Percentiles rank a stretch among this genome's conserved stretches.
phyloP scores from a whole-genome alignment of 2,888 invertebrate species.

The Ennomos quercinarius region DNA sequence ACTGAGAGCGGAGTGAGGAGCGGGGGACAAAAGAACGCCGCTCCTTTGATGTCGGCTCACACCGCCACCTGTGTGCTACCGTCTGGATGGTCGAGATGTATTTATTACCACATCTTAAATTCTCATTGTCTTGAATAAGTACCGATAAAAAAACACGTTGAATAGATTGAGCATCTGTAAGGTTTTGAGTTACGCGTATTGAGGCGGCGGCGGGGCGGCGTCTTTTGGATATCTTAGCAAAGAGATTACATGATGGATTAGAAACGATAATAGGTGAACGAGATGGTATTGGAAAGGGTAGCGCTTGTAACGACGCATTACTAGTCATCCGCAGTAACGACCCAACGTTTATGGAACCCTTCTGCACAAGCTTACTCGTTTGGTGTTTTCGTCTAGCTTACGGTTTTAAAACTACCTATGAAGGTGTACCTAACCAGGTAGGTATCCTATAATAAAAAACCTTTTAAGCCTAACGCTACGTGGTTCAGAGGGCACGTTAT shows the following conservation, averaged over 20 bases:
- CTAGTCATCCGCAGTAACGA: too few relatives aligned
- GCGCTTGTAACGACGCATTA: too few relatives aligned
- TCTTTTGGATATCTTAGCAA: slow-evolving; percentile 24
- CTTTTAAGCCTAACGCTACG: too few relatives aligned
- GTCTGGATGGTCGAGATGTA: slow-evolving; percentile 40
- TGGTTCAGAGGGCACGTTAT: too few relatives aligned
- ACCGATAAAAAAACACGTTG: slow-evolving; percentile 31
- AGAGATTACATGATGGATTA: neutral
- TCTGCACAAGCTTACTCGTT: too few relatives aligned
- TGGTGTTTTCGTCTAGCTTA: too few relatives aligned
- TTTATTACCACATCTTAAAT: slow-evolving; percentile 48
- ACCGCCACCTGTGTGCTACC: slow-evolving; percentile 64
- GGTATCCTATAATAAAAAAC: too few relatives aligned
- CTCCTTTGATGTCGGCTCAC: slow-evolving; percentile 61
- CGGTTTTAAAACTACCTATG: too few relatives aligned
- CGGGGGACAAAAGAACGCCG: slow-evolving; percentile 61
- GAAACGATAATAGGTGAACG: too few relatives aligned
- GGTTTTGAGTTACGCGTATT: slow-evolving; percentile 34
- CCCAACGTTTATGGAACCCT: too few relatives aligned
- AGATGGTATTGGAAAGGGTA: too few relatives aligned
- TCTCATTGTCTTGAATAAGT: slow-evolving; percentile 44
- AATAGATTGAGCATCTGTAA: slow-evolving; percentile 34
- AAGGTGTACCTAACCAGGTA: too few relatives aligned
- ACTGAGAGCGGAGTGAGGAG: slow-evolving; percentile 15
- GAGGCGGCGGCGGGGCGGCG: slow-evolving; percentile 27